Evolutionary conservation across 1,140 invertebrate genomes (phyloP).

Genomic region (Drosophila novamexicana): DNA sequence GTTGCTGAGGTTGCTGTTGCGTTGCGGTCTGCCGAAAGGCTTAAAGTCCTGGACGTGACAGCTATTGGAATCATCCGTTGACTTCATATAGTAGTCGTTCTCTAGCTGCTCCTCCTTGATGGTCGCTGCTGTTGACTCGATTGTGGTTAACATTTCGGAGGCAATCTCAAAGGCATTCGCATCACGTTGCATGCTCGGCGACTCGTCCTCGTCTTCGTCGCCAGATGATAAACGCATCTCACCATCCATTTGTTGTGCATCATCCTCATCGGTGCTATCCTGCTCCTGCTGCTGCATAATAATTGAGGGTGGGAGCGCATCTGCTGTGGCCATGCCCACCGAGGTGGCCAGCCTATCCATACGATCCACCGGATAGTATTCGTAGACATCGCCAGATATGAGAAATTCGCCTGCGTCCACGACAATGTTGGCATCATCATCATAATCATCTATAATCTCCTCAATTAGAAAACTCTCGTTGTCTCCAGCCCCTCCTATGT

Average conservation of each 20-base stretch:
- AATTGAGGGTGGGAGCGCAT: constrained; percentile 71
- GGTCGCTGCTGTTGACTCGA: constrained; percentile 65
- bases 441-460: constrained; percentile 73
- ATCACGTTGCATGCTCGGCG: constrained; percentile 21
- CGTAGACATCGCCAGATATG: constrained; percentile 69
- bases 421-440: constrained; percentile 73
- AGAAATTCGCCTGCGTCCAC: constrained; percentile 73
- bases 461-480: constrained; percentile 76
- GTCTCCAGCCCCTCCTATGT: constrained; percentile 47
- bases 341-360: constrained; percentile 56
- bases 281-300: constrained; percentile 72
- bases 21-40: constrained; percentile 53
- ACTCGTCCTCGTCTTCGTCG: constrained; percentile 53
- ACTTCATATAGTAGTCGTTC: constrained; percentile 72
- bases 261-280: constrained; percentile 64
- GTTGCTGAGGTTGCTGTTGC: constrained; percentile 10
- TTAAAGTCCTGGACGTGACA: constrained; percentile 70
- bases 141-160: constrained; percentile 69
- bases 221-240: constrained; percentile 51
- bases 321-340: constrained; percentile 60
- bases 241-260: constrained; percentile 40
- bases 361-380: constrained; percentile 71
- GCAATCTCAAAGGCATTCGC: constrained; percentile 67
- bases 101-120: constrained; percentile 74
- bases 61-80: constrained; percentile 67